phyloP scores from a whole-genome alignment of 1,140 invertebrate species.

The Bombus confusus region DNA sequence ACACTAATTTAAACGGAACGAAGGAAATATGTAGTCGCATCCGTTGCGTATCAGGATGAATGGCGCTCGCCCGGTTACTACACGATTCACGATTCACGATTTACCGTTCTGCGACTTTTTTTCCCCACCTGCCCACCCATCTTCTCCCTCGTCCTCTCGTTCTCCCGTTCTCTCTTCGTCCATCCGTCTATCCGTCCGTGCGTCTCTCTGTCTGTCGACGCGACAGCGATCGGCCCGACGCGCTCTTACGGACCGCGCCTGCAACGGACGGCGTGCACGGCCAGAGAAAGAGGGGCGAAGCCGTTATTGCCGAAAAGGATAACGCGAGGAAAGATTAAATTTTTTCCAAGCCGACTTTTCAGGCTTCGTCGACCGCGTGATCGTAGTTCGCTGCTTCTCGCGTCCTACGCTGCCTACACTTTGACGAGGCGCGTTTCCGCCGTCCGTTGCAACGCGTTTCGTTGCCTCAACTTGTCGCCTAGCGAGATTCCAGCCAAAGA shows the following conservation, averaged over 20 bases:
- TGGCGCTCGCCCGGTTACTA: slow-evolving; percentile 69
- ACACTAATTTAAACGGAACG: slow-evolving; percentile 79
- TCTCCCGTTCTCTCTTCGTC: not conserved
- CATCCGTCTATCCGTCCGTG: slow-evolving; percentile 17
- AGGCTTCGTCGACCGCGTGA: slow-evolving; percentile 56
- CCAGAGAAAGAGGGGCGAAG: slow-evolving; percentile 29
- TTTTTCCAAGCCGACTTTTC: slow-evolving; percentile 64
- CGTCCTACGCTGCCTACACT: no score
- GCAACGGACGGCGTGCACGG: not conserved
- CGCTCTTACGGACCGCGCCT: not conserved
- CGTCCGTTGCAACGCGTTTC: no score
- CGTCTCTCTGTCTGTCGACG: slow-evolving; percentile 11
- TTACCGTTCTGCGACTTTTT: slow-evolving; percentile 73
- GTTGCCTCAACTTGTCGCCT: no score
- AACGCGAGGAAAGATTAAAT: slow-evolving; percentile 72
- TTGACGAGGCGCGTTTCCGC: no score
- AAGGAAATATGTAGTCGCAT: slow-evolving; percentile 79
- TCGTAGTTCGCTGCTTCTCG: slow-evolving; percentile 24
- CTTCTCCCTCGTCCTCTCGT: not conserved
- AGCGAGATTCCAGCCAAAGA: no score
- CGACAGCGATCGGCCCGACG: not conserved
- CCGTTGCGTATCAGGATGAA: slow-evolving; percentile 77
- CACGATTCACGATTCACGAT: slow-evolving; percentile 68
- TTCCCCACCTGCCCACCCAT: slow-evolving; percentile 11
- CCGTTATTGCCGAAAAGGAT: slow-evolving; percentile 73